Base-by-base conservation (phyloP, 2,888 invertebrate species). In the Cosmia trapezina region DNA sequence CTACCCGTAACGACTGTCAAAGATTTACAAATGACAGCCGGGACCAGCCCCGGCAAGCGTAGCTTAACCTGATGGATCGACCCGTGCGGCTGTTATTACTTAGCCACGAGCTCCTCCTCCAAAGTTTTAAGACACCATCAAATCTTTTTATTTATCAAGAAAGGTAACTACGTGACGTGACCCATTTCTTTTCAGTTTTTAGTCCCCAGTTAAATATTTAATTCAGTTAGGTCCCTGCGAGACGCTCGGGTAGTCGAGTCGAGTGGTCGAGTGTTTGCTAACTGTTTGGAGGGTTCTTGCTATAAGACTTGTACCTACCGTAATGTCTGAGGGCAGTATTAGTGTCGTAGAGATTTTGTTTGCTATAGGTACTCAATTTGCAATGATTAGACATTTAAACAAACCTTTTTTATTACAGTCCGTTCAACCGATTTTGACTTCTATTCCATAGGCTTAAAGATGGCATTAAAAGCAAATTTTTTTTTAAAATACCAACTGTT, bases 121-220 rank as follows among this genome's bases (percentile, higher is more conserved):
- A 45, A 37, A 17, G 14, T 45, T 19, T 49, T 62, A 57, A 54
- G 11, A 51, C 8, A n/a, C n/a, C n/a, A n/a, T n/a, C n/a, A n/a
- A 68, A 63, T 54, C 22, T 54, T 54, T 28, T 9, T 17, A 33
- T 70, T 37, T 28, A 49, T 33, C 2, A 53, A 64, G 47, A 64
- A 76, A 47, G 9, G 14, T 14, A 56, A 60, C 57, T 49, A 22
- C 49, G 28, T 56, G 19, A 17, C 33, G 6, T 43, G 81, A 63
- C 75, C 63, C 43, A 41, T 75, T 81, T 71, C 65, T 71, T 75
- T 19, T 60, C 37, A 71, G 66, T 67, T 77, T 41, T 77, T 37
- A 67, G 56, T 71, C 61, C 37, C 11, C 41, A 70, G 72, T 75
- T 80, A 80, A 80, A 84, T 80, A 83, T 80, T 81, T 71, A 74